Base-by-base conservation (phyloP, 2,113 vertebrate genomes). In the Brachirus orientalis region DNA sequence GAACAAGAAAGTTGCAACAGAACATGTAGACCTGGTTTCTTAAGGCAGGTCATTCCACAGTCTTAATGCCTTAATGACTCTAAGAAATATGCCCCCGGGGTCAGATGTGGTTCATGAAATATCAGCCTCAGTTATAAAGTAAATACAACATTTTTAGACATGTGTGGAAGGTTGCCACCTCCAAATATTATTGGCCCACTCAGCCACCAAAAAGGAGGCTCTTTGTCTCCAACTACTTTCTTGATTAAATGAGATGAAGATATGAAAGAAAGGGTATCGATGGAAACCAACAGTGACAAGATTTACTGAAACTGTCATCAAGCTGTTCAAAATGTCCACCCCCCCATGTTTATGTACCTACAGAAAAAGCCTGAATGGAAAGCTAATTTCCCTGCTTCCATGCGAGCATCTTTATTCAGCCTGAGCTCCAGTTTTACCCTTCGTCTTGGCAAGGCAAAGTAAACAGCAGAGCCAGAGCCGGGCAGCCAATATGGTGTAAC, bases 401-500 rank as follows among this genome's bases (percentile, higher is more conserved):
- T 83, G 77, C 50, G 16, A 41, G 65, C 57, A 69, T 63, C 72
- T 68, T 84, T 71, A 85, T 85, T 84, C 79, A 88, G 75, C 64
- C 74, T 50, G 47, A 77, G 77, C 69, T 86, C 78, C 80, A 79
- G 75, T 80, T 83, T 88, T 88, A 82, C 70, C 72, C 84, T 80
- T 84, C 82, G 78, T 22, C 77, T 89, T 84, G 80, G 77, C 85
- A 66, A 28, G 51, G 37, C 40, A 16, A 56, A 75, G 83, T 82
- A 80, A 78, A 84, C 86, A 79, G 68, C 71, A 47, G 10, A 67
- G 79, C 77, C 80, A 87, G 82, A 82, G 72, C 79, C 78, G 77
- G 60, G 75, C 82, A 68, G 74, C 85, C 87, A 86, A 82, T 88
- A 88, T 81, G 87, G 65, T 89, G 84, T 84, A 88, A 89, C 85